Conservation (phyloP, 2,113 vertebrate genomes). For the Apeltes quadracus region DNA sequence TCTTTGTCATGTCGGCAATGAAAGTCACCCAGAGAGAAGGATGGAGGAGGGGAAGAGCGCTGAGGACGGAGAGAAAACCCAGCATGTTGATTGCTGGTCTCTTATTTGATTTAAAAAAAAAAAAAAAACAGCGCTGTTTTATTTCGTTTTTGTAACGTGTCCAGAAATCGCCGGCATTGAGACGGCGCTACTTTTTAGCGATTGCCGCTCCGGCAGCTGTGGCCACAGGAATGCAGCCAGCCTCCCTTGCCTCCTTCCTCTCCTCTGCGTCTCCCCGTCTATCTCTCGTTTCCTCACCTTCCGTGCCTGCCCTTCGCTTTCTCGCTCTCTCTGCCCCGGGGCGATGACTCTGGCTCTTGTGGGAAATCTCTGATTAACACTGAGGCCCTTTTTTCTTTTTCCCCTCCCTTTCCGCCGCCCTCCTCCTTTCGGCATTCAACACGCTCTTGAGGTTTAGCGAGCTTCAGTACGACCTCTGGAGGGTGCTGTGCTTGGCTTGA, state of each 20-base stretch:
- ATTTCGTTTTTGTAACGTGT: conserved; percentile 77
- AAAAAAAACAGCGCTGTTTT: conserved; percentile 78
- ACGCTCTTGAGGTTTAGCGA: conserved; percentile 47
- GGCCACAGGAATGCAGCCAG: conserved; percentile 79
- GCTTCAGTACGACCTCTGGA: conserved; percentile 44
- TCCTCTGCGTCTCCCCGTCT: conserved; percentile 50
- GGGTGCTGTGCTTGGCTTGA: conserved; percentile 26
- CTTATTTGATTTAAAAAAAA: conserved; percentile 77
- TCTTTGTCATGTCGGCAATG: conserved; percentile 62
- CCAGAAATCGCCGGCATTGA: conserved; percentile 74
- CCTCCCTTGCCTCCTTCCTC: conserved; percentile 64
- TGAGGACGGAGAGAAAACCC: conserved; percentile 56
- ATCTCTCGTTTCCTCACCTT: conserved; percentile 74
- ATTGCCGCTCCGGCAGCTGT: conserved; percentile 77
- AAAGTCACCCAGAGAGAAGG: conserved; percentile 48
- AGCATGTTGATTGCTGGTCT: conserved; percentile 75
- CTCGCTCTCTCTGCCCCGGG: conserved; percentile 45
- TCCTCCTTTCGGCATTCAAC: conserved; percentile 44
- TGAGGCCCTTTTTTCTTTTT: conserved; percentile 50
- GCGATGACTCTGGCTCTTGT: conserved; percentile 65
- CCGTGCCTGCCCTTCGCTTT: conserved; percentile 44
- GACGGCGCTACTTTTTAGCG: conserved; percentile 77
- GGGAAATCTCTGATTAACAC: conserved; percentile 76
- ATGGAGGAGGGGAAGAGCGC: conserved; percentile 51
- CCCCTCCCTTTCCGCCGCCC: conserved; percentile 22